Percentiles rank a stretch among this genome's conserved stretches.
Evolutionary conservation across 2,113 vertebrate species (phyloP).

Genomic region (Meleagris gallopavo): DNA sequence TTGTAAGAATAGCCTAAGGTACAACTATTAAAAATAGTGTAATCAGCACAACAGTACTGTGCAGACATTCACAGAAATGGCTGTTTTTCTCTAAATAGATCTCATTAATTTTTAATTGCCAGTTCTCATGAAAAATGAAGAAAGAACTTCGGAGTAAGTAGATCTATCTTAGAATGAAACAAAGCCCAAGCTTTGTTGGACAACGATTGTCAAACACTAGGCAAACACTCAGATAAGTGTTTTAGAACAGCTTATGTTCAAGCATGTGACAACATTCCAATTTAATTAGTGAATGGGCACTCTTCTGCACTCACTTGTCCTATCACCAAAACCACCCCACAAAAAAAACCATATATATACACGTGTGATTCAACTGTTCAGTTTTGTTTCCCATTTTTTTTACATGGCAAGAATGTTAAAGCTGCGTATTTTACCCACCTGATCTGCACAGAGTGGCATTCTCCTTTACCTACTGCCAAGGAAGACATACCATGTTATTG

Average conservation of each 20-base stretch:
- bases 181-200: background rate
- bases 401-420: background rate
- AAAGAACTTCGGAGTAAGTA: background rate
- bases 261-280: background rate
- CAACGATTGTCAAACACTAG: background rate
- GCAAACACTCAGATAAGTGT: background rate
- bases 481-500: background rate
- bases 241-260: background rate
- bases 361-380: background rate
- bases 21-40: background rate
- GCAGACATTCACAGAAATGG: background rate
- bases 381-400: background rate
- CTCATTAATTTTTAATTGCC: slow-evolving; percentile 16
- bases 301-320: background rate
- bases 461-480: background rate
- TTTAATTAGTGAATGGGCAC: background rate
- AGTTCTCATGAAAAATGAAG: slow-evolving; percentile 21
- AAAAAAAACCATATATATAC: too few relatives aligned
- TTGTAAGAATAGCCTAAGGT: background rate
- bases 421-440: background rate
- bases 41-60: background rate
- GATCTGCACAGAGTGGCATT: background rate
- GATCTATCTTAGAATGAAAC: background rate
- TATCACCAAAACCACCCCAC: background rate
- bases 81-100: background rate